These are phyloP conservation scores for Dendrolimus pini DNA, from an alignment of 2,888 invertebrate species.

Conservation along the genomic window DNA sequence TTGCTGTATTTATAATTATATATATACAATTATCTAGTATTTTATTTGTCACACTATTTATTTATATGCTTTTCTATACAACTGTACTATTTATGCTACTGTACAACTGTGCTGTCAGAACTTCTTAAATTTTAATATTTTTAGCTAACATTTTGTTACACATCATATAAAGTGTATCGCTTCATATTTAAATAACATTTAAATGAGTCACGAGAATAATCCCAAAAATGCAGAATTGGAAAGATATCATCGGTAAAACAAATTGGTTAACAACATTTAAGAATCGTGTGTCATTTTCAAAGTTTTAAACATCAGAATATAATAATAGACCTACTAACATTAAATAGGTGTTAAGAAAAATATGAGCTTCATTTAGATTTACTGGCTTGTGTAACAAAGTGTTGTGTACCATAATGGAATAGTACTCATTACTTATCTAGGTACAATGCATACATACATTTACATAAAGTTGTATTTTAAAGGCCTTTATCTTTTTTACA, in stretches of 20 bases:
- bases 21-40: neutral
- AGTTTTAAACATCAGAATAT: conserved; percentile 19
- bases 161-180: no score
- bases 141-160: no score
- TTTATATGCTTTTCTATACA: neutral
- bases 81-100: conserved; percentile 1
- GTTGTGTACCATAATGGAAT: conserved; percentile 56
- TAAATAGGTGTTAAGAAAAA: conserved; percentile 71
- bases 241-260: no score
- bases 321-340: conserved; percentile 34
- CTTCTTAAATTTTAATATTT: no score
- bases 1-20: no score
- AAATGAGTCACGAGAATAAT: no score
- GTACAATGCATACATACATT: conserved; percentile 25
- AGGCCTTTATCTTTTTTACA: no score
- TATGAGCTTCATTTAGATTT: conserved; percentile 74
- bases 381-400: conserved; percentile 68
- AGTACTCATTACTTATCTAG: conserved; percentile 33
- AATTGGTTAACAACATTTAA: no score
- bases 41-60: conserved; percentile 17
- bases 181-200: no score
- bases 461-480: no score
- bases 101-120: no score
- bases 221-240: no score
- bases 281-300: conserved; percentile 7